Base-by-base conservation (phyloP, 2,113 vertebrate genomes). In the Lycocorax pyrrhopterus region DNA sequence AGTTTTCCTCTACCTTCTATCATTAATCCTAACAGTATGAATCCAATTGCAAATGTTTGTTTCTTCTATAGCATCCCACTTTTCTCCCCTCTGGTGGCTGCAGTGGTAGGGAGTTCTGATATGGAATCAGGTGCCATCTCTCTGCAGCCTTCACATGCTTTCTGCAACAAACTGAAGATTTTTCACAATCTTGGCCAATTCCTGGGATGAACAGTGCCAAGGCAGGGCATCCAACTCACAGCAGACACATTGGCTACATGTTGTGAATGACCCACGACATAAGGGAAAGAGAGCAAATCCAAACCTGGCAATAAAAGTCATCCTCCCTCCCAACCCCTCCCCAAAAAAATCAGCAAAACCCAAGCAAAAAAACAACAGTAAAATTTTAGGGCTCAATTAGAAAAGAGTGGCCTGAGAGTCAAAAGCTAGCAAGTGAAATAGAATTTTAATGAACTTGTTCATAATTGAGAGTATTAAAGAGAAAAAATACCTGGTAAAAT, bases 11-110 rank as follows among this genome's bases (percentile, higher is more conserved):
- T 93, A 93, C 91, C 85, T 96, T 94, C 96, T 86, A 49, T 96
- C 84, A 84, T 97, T 97, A 97, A 97, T 97, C 88, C 94, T 95
- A 97, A 95, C 88, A 92, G 87, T 92, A 92, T 96, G 94, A 97
- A 96, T 93, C 92, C 85, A 95, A 94, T 97, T 96, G 96, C 94
- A 93, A 93, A 79, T 2, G 68, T 96, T 95, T 94, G 91, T 84
- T 95, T 86, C 94, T 83, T 88, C 92, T 64, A 33, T 52, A 88
- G 60, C 33, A 30, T 64, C 72, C 80, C 76, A 81, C 81, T 95
- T 97, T 86, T 51, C 84, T 96, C 71, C 91, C 72, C 74, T 97
- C 93, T 71, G 90, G 58, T 35, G 19, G 74, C 71, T 66, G 76
- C 88, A 64, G 84, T 49, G 67, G 64, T 91, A 32, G 87, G 93